phyloP scores from a whole-genome alignment of 30 jellyfish, hydroid and myxozoan genomes.

The Cassiopea andromeda region DNA sequence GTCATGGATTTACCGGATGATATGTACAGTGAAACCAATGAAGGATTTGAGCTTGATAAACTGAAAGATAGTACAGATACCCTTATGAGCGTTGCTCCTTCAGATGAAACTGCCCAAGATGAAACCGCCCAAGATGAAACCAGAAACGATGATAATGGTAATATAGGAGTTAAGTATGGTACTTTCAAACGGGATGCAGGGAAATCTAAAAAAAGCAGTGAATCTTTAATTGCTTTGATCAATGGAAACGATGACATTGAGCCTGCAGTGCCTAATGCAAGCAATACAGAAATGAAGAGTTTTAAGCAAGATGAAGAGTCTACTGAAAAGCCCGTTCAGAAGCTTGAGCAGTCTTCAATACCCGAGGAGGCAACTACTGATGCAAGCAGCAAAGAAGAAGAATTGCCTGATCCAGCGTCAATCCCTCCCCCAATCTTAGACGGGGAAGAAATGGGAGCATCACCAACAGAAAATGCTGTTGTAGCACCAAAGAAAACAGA shows the following conservation, averaged over 20 bases:
- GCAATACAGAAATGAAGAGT: background rate
- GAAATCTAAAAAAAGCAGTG: background rate
- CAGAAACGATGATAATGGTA: too few relatives aligned
- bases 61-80: background rate
- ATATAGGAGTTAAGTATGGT: conserved; percentile 5
- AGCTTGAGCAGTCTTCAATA: background rate
- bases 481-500: background rate
- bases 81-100: background rate
- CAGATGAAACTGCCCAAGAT: background rate
- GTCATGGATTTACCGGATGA: background rate
- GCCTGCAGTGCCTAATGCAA: background rate
- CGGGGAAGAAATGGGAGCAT: background rate
- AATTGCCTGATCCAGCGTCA: background rate
- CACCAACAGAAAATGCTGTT: background rate
- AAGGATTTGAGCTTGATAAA: background rate
- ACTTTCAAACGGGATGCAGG: conserved; percentile 15
- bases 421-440: background rate
- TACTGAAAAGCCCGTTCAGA: background rate
- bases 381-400: background rate
- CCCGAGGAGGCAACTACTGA: background rate
- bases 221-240: conserved; percentile 25
- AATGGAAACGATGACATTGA: conserved; percentile 11
- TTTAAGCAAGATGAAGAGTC: background rate
- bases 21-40: conserved; percentile 31
- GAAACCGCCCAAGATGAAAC: too few relatives aligned